Base-by-base conservation (phyloP, 2,888 invertebrate species). In the Acrobasis suavella region DNA sequence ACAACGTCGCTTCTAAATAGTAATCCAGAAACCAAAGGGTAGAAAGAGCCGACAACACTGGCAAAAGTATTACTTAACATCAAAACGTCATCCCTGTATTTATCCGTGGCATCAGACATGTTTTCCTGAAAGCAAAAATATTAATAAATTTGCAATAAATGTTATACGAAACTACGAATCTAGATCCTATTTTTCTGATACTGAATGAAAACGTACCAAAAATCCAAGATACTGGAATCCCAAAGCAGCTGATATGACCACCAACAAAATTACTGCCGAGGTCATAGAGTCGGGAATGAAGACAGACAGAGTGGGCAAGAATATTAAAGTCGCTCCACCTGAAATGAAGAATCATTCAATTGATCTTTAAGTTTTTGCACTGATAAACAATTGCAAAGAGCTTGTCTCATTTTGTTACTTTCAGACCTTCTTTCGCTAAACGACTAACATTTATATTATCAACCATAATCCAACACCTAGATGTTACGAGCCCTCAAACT, bases 11-110 rank as follows among this genome's bases (percentile, higher is more conserved):
- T 72, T 1, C 72, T 77, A 0, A 89, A 66, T 7, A 87, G 71
- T 0, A 82, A 62, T 0, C 88, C 89, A 10, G 75, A 70, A 0
- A 81, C 12, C 16, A 87, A 72, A 0, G 89, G 87, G 2, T 85
- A 80, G 0, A 76, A 62, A 0, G 88, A 82, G 0, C 83, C 87
- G 0, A 78, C 70, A 0, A 76, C 50, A 54, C 85, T 82, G 49
- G 89, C 85, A 1, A 85, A 67, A 0, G 78, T 72, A 42, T 84
- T 81, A 0, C 82, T 82, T 68, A 88, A 67, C 69, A 73, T 72
- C 62, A 86, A 68, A 88, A 60, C 0, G 81, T 82, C 0, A 85
- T 39, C 72, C 77, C 65, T 82, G 77, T 62, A 61, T 76, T 83
- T 62, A 78, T 87, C 91, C 89, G 76, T n/a, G 72, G 78, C 55